A percentile compares a stretch with the other conserved stretches of the same genome.
phyloP scores from a whole-genome alignment of 2,113 vertebrate genomes.

The Corythaixoides concolor region DNA sequence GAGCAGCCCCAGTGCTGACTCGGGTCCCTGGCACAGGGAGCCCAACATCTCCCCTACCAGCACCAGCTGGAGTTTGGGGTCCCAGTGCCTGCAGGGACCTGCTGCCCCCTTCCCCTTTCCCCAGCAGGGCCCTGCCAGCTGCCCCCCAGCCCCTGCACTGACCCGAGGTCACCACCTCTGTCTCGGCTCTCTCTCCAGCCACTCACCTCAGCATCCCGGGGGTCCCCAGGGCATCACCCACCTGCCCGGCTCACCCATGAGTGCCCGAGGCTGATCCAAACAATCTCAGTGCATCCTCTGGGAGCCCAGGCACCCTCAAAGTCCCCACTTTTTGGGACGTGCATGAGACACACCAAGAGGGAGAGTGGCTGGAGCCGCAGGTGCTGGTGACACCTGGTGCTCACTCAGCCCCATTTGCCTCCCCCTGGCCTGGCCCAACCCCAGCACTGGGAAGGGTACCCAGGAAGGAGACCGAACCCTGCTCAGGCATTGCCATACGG shows the following conservation, averaged over 20 bases:
- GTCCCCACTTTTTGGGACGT: not conserved
- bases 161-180: too few species aligned
- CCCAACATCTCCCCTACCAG: not conserved
- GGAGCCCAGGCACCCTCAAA: not conserved
- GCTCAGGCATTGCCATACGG: not conserved
- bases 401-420: not conserved
- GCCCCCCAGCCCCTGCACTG: not conserved
- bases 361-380: not conserved
- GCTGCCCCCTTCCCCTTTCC: not conserved
- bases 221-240: not conserved
- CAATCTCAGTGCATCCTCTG: too few species aligned
- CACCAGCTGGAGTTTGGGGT: not conserved
- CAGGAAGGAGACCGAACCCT: not conserved
- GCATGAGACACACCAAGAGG: not conserved
- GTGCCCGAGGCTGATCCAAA: not conserved
- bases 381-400: not conserved
- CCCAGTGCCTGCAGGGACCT: not conserved
- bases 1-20: not conserved
- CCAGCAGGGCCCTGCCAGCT: not conserved
- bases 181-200: not conserved
- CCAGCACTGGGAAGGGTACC: not conserved
- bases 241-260: not conserved
- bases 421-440: too few species aligned
- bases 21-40: not conserved
- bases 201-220: not conserved